Evolutionary conservation across 2,888 invertebrate genomes (phyloP).

Genomic region (Chloroclysta siterata): DNA sequence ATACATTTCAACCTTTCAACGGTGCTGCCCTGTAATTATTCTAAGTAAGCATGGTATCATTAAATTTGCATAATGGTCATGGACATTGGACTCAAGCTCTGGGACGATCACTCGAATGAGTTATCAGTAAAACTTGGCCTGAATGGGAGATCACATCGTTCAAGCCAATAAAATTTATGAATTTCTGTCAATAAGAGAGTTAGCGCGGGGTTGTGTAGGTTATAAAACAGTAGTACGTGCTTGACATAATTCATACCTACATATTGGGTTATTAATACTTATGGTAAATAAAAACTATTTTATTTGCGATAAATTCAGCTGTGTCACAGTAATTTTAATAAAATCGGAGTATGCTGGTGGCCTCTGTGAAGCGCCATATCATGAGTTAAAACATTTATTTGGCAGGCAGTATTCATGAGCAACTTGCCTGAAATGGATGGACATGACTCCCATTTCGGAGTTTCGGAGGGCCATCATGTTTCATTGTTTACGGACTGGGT

Average conservation of each 20-base stretch:
- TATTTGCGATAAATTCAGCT: neutral
- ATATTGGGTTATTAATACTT: too few relatives aligned
- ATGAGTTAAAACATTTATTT: conserved; percentile 48
- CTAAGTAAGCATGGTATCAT: conserved; percentile 68
- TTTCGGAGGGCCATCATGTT: conserved; percentile 18
- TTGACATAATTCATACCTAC: too few relatives aligned
- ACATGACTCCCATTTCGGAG: conserved; percentile 18
- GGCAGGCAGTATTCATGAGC: conserved; percentile 43
- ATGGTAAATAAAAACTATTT: too few relatives aligned
- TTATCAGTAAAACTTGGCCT: conserved; percentile 56
- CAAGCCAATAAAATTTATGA: neutral
- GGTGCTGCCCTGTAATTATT: conserved; percentile 55
- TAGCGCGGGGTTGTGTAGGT: too few relatives aligned
- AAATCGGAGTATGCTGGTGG: conserved; percentile 46
- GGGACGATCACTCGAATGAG: conserved; percentile 54
- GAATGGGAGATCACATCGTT: neutral
- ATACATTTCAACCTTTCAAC: conserved; percentile 49
- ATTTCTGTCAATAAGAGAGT: too few relatives aligned
- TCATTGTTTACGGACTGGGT: conserved; percentile 25
- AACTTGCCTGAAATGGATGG: conserved; percentile 36
- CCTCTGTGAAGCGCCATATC: conserved; percentile 43
- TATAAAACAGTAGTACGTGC: too few relatives aligned
- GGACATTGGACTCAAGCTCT: conserved; percentile 47
- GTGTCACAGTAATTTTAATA: neutral
- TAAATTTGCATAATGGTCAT: conserved; percentile 71